Base-by-base conservation (phyloP, 2,113 vertebrate genomes). In the Beaufortia kweichowensis region DNA sequence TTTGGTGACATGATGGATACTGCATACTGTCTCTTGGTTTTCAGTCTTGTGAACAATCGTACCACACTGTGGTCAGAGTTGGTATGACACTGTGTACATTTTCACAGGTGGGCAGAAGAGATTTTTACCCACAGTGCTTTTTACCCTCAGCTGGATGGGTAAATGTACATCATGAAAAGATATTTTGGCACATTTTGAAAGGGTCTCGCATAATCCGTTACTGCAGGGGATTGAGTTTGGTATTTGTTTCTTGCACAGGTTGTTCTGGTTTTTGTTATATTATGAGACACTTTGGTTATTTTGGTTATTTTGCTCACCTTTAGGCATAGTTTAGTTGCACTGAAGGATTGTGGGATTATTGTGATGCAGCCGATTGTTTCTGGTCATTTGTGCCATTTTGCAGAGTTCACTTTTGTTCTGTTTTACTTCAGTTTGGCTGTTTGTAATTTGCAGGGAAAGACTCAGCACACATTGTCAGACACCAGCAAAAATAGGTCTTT, bases 101-200 rank as follows among this genome's bases (percentile, higher is more conserved):
- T 79, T 59, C 23, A 70, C 84, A 90, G 88, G 75, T 62, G 75
- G 55, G 81, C 14, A 78, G 61, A 23, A 78, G 68, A 19, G 83
- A 19, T 50, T 84, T 83, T 87, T 89, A 91, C 76, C 86, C 84
- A 7, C 88, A 86, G 80, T 92, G 90, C 77, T 92, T 93, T 87
- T 64, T 84, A n/a, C 84, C 76, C 0, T 82, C 87, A 75, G 69
- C 87, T 17, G 82, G 84, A 76, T 65, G 86, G 85, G 88, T 89
- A 89, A 91, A 85, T 86, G 70, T 72, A 48, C 23, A 65, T 65
- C 72, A 61, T 70, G 21, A 35, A 55, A 23, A 23, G 24, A 61
- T 28, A 2, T 39, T 35, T 41, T 50, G 29, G 17, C 28, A 70
- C 43, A 50, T 21, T 50, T 43, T 28, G 1, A 14, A 21, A 14